Evolutionary conservation across 1,140 invertebrate species (phyloP).

Genomic region (Drosophila arizonae): DNA sequence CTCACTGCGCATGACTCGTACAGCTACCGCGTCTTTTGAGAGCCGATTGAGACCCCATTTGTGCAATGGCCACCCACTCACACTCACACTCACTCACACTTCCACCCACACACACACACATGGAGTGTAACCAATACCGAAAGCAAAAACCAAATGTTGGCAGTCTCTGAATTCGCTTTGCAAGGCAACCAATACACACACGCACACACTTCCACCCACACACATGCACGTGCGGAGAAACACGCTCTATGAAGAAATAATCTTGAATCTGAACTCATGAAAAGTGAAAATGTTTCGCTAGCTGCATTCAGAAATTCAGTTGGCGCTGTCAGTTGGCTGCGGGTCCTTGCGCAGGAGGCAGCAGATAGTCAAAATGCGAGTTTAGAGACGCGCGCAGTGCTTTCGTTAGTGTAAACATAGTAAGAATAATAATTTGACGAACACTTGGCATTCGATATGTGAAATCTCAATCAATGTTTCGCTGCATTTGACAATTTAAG

Average conservation of each 20-base stretch:
- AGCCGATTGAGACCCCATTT: conserved; percentile 38
- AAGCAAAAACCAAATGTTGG: conserved; percentile 55
- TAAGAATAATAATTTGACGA: conserved; percentile 6
- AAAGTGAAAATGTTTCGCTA: conserved; percentile 74
- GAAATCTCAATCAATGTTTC: conserved; percentile 24
- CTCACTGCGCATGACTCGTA: conserved; percentile 47
- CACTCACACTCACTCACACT: conserved; percentile 14
- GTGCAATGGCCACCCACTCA: conserved; percentile 40
- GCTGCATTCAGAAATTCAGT: conserved; percentile 72
- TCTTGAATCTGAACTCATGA: conserved; percentile 69
- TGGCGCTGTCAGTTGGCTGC: conserved; percentile 59
- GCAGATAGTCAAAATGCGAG: conserved; percentile 24
- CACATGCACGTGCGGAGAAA: neutral
- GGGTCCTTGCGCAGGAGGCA: conserved; percentile 71
- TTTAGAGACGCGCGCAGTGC: conserved; percentile 37
- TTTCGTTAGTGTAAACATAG: conserved; percentile 1
- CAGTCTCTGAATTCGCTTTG: conserved; percentile 50
- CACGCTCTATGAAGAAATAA: conserved; percentile 33
- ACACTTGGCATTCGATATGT: conserved; percentile 1
- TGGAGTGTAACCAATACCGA: conserved; percentile 42
- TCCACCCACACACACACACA: conserved; percentile 13
- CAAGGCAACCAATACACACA: conserved; percentile 41
- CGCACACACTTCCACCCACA: conserved; percentile 7
- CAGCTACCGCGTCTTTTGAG: conserved; percentile 43
- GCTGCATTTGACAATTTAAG: conserved; percentile 17